Evolutionary conservation across 1,140 invertebrate species (phyloP), one percentile per base, ranked within the genome.

Genomic region (Tyrophagus putrescentiae): DNA sequence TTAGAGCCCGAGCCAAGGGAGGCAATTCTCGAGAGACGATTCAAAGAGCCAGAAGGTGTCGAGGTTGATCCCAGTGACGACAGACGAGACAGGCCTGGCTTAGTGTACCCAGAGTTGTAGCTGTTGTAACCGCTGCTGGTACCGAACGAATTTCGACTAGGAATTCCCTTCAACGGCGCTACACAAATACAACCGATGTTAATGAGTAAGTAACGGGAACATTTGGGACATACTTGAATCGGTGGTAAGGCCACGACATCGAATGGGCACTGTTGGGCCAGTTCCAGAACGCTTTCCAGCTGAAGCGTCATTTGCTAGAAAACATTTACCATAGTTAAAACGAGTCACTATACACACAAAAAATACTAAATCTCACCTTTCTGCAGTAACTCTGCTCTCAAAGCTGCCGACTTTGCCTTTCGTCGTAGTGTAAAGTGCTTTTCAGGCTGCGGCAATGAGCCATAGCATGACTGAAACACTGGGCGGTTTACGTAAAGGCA

Each of bases 401-500:
- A 73, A 3, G 85, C 80, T 1, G 88, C 87, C 60, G 91, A 94
- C 75, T 98, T 98, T 5, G 91, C 89, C 74, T 95, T 95, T 52
- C 89, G 80, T 75, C 92, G 94, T 3, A 96, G 71, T 31, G 84
- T 87, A 70, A 98, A 98, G 76, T 97, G 91, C 75, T 95, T 94
- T 1, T 72, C 68, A 13, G 76, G 72, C 33, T 71, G 71, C 18
- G 76, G 73, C 64, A 75, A 72, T 32, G 77, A 75, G 64, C 84
- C 82, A 68, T 88, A 85, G 54, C 91, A 82, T 65, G 87, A 87
- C 39, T 82, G 78, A 65, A 96, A 77, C 34, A 91, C 89, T 73
- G 83, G 84, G 76, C 92, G 91, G 74, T 95, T 96, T 42, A 97
- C 78, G 76, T 93, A 97, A 70, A 91, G 84, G 76, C 92, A 96